Percentiles rank a stretch among this genome's conserved stretches.
phyloP scores from a whole-genome alignment of 2,797 vertebrate species.

The Eurystomus glaucurus region DNA sequence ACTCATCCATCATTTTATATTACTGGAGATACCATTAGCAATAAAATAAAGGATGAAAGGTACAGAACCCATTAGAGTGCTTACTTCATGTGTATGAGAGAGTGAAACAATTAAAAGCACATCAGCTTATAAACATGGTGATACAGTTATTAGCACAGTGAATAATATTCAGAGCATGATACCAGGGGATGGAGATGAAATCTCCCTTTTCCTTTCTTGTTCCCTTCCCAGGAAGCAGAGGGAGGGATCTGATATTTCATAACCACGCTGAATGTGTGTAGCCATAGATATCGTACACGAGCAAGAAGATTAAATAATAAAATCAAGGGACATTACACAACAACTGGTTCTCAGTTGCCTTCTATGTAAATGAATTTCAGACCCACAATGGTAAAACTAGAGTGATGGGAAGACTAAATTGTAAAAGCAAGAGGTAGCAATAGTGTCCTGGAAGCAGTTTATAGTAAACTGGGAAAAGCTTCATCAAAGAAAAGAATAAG shows the following conservation, averaged over 20 bases:
- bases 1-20: slow-evolving; percentile 84
- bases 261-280: not conserved
- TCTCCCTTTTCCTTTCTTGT: slow-evolving; percentile 42
- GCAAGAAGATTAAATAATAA: slow-evolving; percentile 55
- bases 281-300: not conserved
- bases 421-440: not conserved
- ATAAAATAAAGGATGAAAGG: slow-evolving; percentile 80
- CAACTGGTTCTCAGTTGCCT: not conserved
- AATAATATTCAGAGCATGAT: slow-evolving; percentile 67
- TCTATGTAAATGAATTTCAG: slow-evolving; percentile 22
- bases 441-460: not conserved
- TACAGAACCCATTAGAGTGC: slow-evolving; percentile 81
- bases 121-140: slow-evolving; percentile 81
- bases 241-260: not conserved
- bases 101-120: slow-evolving; percentile 83
- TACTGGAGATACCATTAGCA: slow-evolving; percentile 84
- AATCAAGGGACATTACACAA: slow-evolving; percentile 27
- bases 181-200: slow-evolving; percentile 64
- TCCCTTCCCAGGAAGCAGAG: slow-evolving; percentile 15
- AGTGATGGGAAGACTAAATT: slow-evolving; percentile 16
- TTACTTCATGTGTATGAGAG: slow-evolving; percentile 71
- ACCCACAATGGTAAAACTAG: not conserved
- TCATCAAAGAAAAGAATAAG: not conserved
- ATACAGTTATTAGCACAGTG: slow-evolving; percentile 80
- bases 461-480: not conserved